These are phyloP conservation scores for Melanogrammus aeglefinus DNA, from an alignment of 2,797 vertebrate species.

Conservation along the genomic window DNA sequence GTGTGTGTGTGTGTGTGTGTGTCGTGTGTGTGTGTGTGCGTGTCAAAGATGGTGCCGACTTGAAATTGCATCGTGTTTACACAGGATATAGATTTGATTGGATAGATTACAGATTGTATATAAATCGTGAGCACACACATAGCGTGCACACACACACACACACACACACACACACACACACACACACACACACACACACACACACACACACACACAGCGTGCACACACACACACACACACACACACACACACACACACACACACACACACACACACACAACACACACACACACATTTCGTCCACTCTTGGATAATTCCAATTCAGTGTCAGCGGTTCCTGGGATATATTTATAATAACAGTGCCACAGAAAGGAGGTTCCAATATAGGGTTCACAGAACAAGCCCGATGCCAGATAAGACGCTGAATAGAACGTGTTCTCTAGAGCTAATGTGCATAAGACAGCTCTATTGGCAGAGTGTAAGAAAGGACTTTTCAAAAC, in stretches of 20 bases:
- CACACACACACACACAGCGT: background rate
- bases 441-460: slow-evolving; percentile 14
- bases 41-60: too few relatives aligned
- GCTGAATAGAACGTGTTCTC: slow-evolving; percentile 10
- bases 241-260: background rate
- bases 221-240: slow-evolving; percentile 8
- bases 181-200: slow-evolving; percentile 5
- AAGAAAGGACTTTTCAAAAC: slow-evolving; percentile 39
- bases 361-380: slow-evolving; percentile 7
- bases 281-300: background rate
- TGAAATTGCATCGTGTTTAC: too few relatives aligned
- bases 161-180: slow-evolving; percentile 2
- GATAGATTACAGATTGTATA: too few relatives aligned
- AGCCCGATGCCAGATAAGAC: slow-evolving; percentile 45
- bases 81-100: too few relatives aligned
- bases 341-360: too few relatives aligned
- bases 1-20: too few relatives aligned
- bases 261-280: slow-evolving; percentile 3
- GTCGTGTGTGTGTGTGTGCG: too few relatives aligned
- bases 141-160: background rate
- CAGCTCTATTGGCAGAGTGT: slow-evolving; percentile 37
- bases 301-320: too few relatives aligned
- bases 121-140: too few relatives aligned
- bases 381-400: slow-evolving; percentile 37
- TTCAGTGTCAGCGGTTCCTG: too few relatives aligned